Evolutionary conservation across 2,888 invertebrate genomes (phyloP), one percentile per base, ranked within the genome.

Genomic region (Chloromyia formosa): DNA sequence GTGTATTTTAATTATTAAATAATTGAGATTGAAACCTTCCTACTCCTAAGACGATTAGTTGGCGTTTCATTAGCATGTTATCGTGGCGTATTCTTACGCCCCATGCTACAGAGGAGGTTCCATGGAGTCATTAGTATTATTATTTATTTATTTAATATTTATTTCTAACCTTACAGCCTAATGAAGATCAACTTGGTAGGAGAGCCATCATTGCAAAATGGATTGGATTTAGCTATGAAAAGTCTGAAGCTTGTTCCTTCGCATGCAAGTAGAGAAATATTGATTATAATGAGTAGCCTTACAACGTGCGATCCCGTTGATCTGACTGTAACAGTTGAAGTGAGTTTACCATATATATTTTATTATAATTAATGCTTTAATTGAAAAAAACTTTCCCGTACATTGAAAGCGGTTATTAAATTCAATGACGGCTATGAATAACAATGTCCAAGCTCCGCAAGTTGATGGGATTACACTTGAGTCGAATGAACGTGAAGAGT

Each of bases 221-320:
- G 96, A 0, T 85, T 99, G 72, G 96, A 98, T 82, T 85, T 96
- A 79, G 97, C 97, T 0, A 86, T 93, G 12, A 90, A 94, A 80
- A 92, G 94, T 0, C 88, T 99, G 12, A 92, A 92, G 83, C 90
- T 96, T 71, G 89, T 98, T 80, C 98, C 99, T 0, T 90, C 93
- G 0, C 98, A 99, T 87, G 95, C 97, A 0, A 98, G 98, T 75
- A 88, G 97, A 79, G 99, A 99, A 87, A 89, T 99, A 42, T 87
- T 99, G 9, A 88, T 98, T 1, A 88, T 99, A 23, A 92, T 96
- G 88, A 96, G 95, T 1, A 96, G 97, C 79, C 87, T 99, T 23
- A 97, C 98, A 0, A 96, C 98, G 0, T 98, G 98, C 84, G 99
- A 99, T 87, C 98, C 98, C 1, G 92, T 94, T 18, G 96, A 98